These are phyloP conservation scores for Aphelinus atriplicis DNA, from an alignment of 1,140 invertebrate species.

Conservation along the genomic window DNA sequence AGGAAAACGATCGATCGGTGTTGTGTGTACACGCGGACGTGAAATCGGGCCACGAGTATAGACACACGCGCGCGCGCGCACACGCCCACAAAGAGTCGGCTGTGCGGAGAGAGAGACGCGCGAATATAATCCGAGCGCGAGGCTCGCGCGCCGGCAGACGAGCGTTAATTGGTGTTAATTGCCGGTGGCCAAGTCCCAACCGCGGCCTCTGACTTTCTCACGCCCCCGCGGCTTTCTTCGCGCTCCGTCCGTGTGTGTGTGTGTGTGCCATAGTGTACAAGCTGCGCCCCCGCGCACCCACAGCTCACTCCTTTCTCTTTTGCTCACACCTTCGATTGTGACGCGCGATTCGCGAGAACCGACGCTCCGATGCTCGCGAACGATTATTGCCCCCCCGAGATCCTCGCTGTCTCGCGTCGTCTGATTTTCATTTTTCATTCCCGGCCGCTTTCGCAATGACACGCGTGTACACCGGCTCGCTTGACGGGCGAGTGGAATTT, in stretches of 20 bases:
- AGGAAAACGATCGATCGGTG: too few relatives aligned
- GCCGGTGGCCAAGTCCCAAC: slow-evolving; percentile 36
- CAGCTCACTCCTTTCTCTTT: background rate
- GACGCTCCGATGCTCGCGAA: too few relatives aligned
- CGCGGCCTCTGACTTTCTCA: slow-evolving; percentile 53
- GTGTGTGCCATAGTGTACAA: background rate
- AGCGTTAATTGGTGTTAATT: slow-evolving; percentile 62
- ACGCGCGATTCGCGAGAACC: too few relatives aligned
- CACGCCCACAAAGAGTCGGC: slow-evolving; percentile 32
- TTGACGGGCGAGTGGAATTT: too few relatives aligned
- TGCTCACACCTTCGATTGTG: background rate
- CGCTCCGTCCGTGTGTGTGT: slow-evolving; percentile 23
- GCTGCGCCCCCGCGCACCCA: background rate
- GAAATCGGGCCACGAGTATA: too few relatives aligned
- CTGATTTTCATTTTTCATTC: too few relatives aligned
- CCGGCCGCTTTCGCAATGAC: too few relatives aligned
- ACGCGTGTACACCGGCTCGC: too few relatives aligned
- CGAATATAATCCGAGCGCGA: background rate
- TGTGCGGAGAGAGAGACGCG: background rate
- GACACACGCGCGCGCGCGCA: too few relatives aligned
- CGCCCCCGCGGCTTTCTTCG: slow-evolving; percentile 52
- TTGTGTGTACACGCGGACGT: too few relatives aligned
- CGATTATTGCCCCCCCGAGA: too few relatives aligned
- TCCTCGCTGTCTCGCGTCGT: too few relatives aligned
- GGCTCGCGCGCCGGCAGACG: slow-evolving; percentile 46